phyloP scores from a whole-genome alignment of 2,797 vertebrate species.

The Enteromius mattozi region DNA sequence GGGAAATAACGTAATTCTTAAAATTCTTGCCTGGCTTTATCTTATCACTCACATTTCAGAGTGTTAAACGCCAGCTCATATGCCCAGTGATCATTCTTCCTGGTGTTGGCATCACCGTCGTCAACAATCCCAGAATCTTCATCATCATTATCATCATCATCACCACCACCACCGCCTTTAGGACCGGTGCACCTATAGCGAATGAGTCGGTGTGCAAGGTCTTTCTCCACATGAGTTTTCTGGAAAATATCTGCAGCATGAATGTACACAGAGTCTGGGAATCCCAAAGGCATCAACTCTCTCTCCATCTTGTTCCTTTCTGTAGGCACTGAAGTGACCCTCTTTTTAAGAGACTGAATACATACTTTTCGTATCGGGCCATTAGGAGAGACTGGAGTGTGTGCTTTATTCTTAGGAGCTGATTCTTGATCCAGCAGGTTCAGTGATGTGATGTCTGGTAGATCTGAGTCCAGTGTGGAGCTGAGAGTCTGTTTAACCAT shows the following conservation, averaged over 20 bases:
- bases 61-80: conserved; percentile 88
- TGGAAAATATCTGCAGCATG: conserved; percentile 88
- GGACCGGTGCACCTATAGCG: conserved; percentile 70
- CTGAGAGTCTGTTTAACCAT: conserved; percentile 1
- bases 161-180: conserved; percentile 59
- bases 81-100: conserved; percentile 71
- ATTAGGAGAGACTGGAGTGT: background rate
- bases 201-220: conserved; percentile 66
- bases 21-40: background rate
- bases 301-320: conserved; percentile 10
- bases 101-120: conserved; percentile 44
- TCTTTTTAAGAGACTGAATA: background rate
- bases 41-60: conserved; percentile 86
- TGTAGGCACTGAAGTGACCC: background rate
- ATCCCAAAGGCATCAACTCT: background rate
- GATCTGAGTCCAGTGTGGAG: conserved; percentile 25
- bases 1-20: background rate
- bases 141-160: background rate
- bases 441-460: conserved; percentile 39
- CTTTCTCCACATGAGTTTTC: conserved; percentile 77
- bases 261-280: conserved; percentile 78
- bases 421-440: conserved; percentile 31
- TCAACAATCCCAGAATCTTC: background rate
- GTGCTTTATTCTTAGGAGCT: conserved; percentile 6
- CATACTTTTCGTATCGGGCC: background rate